phyloP scores from a whole-genome alignment of 2,113 vertebrate species.

The Cololabis saira region DNA sequence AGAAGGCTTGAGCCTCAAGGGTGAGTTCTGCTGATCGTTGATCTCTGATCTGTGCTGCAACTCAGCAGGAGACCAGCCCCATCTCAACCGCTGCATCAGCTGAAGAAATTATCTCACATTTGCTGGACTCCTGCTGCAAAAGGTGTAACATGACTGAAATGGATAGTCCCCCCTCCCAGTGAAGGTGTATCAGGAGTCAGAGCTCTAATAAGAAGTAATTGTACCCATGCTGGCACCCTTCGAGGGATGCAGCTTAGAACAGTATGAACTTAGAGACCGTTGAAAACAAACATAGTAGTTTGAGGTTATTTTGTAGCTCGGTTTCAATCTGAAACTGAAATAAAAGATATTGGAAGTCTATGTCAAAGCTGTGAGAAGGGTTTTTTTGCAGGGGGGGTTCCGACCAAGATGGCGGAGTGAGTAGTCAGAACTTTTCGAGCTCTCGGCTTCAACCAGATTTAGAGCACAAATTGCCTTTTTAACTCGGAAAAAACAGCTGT shows the following conservation, averaged over 20 bases:
- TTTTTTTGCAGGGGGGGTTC: no score
- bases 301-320: constrained; percentile 35
- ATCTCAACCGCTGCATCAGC: constrained; percentile 49
- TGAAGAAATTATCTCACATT: constrained; percentile 45
- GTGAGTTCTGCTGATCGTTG: constrained; percentile 61
- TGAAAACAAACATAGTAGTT: constrained; percentile 49
- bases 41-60: constrained; percentile 70
- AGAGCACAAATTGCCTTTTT: no score
- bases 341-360: constrained; percentile 18
- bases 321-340: constrained; percentile 24
- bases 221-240: constrained; percentile 38
- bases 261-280: constrained; percentile 49
- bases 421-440: no score
- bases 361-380: constrained; percentile 11
- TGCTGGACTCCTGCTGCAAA: constrained; percentile 42
- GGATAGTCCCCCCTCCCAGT: constrained; percentile 44
- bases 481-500: no score
- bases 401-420: no score
- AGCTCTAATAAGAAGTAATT: constrained; percentile 69
- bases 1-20: constrained; percentile 67
- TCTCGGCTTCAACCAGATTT: no score
- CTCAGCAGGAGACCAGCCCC: constrained; percentile 69
- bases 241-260: constrained; percentile 48
- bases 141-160: constrained; percentile 57
- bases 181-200: constrained; percentile 64